Base-by-base conservation (phyloP, 2,113 vertebrate genomes). In the Columba livia region DNA sequence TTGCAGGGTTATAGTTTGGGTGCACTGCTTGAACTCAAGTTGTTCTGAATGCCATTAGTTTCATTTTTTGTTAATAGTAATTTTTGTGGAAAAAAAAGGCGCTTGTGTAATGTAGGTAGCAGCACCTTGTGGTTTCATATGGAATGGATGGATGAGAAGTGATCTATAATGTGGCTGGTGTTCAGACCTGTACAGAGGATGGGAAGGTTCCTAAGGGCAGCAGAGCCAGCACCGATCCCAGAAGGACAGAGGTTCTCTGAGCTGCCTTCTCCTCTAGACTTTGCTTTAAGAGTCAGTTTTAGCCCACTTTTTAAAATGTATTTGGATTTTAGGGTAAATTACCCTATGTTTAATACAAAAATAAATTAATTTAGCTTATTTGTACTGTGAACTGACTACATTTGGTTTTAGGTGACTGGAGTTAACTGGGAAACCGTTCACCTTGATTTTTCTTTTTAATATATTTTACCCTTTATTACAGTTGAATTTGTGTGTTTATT, bases 81-180 rank as follows among this genome's bases (percentile, higher is more conserved):
- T 6, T 3, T 77, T 38, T 44, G 9, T 3, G 7, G 4, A 2
- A 14, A 25, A 15, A 18, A 26, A 5, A 12, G 4, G 10, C 9
- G 28, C 3, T 8, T 71, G 32, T 28, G 13, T 79, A 32, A 36
- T 31, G 32, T 13, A n/a, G 42, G 32, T 38, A 64, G 38, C 38
- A n/a, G 48, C 23, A 40, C 7, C 10, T 36, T 44, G 6, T 70
- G 26, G 10, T 15, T 89, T 88, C 60, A 5, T 29, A 15, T 26
- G 5, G 38, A 89, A 32, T 4, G 12, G 54, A 21, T 47, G 64
- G 48, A 9, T 93, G 64, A 53, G 34, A 36, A 54, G 21, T 8
- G 15, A 17, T 31, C 2, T 0, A 6, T 31, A 14, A 54, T 21
- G 50, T 11, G 25, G 14, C 7, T 65, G 20, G 6, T 29, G 4